Evolutionary conservation across 2,888 invertebrate species (phyloP).

Genomic region (Epinotia bilunana): DNA sequence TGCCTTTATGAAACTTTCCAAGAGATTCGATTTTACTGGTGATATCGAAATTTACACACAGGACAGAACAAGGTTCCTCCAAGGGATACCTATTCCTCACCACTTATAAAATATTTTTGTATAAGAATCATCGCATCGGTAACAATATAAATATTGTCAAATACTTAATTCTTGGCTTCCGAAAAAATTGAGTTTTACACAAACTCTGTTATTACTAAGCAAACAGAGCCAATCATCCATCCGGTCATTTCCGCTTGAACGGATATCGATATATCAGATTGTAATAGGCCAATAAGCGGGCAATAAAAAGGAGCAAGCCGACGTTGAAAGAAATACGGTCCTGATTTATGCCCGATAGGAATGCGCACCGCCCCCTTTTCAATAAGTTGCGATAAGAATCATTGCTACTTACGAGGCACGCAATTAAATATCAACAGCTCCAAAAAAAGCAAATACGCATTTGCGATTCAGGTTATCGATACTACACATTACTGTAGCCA

Average conservation of each 20-base stretch:
- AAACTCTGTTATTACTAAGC: background rate
- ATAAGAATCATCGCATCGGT: no score
- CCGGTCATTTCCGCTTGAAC: constrained; percentile 17
- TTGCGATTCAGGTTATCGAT: background rate
- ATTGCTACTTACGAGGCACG: constrained; percentile 68
- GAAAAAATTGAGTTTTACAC: background rate
- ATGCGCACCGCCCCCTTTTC: constrained; percentile 74
- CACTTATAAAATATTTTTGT: no score
- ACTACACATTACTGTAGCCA: background rate
- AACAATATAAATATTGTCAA: no score
- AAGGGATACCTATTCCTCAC: no score
- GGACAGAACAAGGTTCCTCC: no score
- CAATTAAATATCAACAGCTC: constrained; percentile 67
- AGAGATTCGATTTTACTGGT: no score
- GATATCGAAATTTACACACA: no score
- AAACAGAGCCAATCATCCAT: constrained; percentile 22
- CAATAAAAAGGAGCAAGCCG: constrained; percentile 71
- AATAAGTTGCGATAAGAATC: constrained; percentile 81
- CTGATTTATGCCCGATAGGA: constrained; percentile 80
- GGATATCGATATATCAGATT: constrained; percentile 51
- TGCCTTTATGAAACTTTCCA: no score
- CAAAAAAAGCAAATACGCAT: background rate
- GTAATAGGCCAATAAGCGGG: constrained; percentile 75
- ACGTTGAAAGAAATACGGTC: constrained; percentile 68
- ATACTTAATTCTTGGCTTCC: no score